Conservation (phyloP, 2,888 invertebrate genomes). For the Phengaris arion region DNA sequence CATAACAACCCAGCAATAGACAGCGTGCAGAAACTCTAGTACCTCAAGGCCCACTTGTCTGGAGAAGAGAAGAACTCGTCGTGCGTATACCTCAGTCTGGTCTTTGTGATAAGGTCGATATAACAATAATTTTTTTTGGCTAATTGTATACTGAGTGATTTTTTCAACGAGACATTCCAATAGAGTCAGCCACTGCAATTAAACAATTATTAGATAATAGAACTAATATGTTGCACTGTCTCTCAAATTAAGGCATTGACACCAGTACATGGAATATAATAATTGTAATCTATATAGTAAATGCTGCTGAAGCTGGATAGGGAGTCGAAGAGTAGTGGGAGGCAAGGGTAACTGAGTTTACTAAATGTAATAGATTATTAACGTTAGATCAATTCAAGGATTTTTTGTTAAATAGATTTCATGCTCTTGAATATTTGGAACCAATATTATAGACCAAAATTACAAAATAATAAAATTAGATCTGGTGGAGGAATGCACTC, state of each 20-base stretch:
- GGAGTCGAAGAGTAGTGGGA: background rate
- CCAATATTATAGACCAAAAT: background rate
- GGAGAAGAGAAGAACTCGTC: background rate
- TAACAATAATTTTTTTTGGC: background rate
- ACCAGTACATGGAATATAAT: background rate
- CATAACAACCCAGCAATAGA: background rate
- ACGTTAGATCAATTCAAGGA: background rate
- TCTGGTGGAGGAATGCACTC: too few species aligned
- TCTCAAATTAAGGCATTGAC: background rate
- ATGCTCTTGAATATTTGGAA: background rate
- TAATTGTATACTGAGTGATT: background rate
- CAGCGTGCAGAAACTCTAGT: background rate
- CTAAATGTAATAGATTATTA: background rate
- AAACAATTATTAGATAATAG: background rate
- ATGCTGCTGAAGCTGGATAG: background rate
- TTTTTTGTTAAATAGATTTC: slow-evolving; percentile 7
- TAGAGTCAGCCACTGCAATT: background rate
- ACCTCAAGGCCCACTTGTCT: background rate
- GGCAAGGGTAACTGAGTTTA: background rate
- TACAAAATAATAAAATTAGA: too few species aligned
- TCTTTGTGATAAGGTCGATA: background rate
- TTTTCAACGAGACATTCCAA: background rate
- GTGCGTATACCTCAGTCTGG: background rate
- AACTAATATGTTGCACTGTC: background rate
- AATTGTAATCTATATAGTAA: background rate